A percentile compares a stretch with the other conserved stretches of the same genome.
These are phyloP conservation scores for Centropristis striata DNA, from an alignment of 2,113 vertebrate genomes.

Conservation along the genomic window DNA sequence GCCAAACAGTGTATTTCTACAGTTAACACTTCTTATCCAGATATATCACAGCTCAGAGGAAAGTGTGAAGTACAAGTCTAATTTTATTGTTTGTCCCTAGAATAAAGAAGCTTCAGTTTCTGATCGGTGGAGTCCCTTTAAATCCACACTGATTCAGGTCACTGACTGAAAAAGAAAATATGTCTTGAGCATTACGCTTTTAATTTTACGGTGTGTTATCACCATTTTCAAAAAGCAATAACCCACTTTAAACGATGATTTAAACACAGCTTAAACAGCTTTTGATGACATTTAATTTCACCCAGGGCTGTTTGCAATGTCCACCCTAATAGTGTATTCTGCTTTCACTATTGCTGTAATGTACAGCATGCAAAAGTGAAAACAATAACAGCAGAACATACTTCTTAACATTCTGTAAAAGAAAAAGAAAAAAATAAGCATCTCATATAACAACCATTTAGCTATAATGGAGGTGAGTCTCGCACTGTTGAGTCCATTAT, in stretches of 20 bases:
- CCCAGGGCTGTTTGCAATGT: not conserved
- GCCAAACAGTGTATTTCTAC: not conserved
- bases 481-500: constrained; percentile 54
- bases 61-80: not conserved
- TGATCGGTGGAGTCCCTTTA: not conserved
- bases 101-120: not conserved
- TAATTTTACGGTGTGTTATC: constrained; percentile 18
- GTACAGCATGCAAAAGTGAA: constrained; percentile 6
- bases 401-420: constrained; percentile 36
- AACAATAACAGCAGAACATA: constrained; percentile 24
- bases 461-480: constrained; percentile 52
- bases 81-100: not conserved
- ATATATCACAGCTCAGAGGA: constrained; percentile 3
- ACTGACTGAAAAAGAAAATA: constrained; percentile 15
- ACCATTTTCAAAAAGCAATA: constrained; percentile 21
- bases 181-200: constrained; percentile 29
- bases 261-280: constrained; percentile 18
- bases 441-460: constrained; percentile 41
- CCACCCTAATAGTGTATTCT: not conserved
- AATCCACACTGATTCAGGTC: not conserved
- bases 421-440: constrained; percentile 42
- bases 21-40: not conserved
- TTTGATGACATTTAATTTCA: constrained; percentile 32
- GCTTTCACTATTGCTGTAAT: not conserved
- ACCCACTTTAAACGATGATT: constrained; percentile 27